Percentiles rank a stretch among this genome's conserved stretches.
Evolutionary conservation across 2,113 vertebrate genomes (phyloP).

Genomic region (Eudyptes chrysolophus): DNA sequence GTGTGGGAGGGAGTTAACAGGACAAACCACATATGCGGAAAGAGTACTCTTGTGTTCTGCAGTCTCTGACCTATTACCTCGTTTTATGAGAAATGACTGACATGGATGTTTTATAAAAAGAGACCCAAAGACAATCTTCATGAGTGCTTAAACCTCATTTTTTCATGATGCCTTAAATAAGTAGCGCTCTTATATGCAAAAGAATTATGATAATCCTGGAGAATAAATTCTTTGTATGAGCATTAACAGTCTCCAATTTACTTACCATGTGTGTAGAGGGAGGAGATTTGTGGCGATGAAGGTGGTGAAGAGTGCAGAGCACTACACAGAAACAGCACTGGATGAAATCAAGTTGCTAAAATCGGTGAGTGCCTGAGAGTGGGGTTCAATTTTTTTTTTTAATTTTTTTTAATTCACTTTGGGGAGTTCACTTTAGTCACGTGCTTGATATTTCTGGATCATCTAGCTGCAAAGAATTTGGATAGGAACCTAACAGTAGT

Average conservation of each 20-base stretch:
- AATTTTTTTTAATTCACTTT: not conserved
- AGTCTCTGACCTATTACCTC: not conserved
- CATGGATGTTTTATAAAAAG: not conserved
- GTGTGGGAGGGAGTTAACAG: not conserved
- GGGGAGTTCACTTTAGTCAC: not conserved
- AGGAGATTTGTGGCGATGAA: constrained; percentile 97
- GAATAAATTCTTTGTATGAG: not conserved
- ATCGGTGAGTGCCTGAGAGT: constrained; percentile 79
- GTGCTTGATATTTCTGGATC: not conserved
- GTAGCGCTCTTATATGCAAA: not conserved
- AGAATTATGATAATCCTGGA: not conserved
- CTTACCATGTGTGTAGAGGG: constrained; percentile 74
- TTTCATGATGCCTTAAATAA: not conserved
- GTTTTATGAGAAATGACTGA: not conserved
- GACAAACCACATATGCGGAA: not conserved
- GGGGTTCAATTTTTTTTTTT: not conserved
- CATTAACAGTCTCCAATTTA: not conserved
- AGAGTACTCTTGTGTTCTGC: not conserved
- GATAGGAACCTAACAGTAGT: not conserved
- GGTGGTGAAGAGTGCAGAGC: constrained; percentile 98
- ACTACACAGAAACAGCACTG: constrained; percentile 96
- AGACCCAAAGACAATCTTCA: not conserved
- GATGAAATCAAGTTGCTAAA: constrained; percentile 96
- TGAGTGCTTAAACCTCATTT: not conserved
- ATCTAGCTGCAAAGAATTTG: not conserved